Evolutionary conservation across 2,888 invertebrate species (phyloP), one percentile per base, ranked within the genome.

Genomic region (Yponomeuta cagnagella): DNA sequence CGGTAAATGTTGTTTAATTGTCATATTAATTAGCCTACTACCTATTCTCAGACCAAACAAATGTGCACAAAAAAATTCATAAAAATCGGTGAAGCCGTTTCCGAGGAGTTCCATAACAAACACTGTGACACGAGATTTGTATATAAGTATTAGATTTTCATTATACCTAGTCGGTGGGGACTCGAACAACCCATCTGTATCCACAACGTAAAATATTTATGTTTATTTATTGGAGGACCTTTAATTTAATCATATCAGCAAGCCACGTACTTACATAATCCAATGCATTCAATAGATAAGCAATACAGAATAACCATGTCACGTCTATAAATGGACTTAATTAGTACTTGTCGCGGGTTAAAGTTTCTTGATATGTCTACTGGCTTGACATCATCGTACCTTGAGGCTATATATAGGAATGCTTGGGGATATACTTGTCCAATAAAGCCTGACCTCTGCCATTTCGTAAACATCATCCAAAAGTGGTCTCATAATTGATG

Each of bases 351-450:
- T 68, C 48, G 4, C 37, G 68, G 68, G 68, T 68, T 43, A 69
- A 69, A 69, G 68, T 69, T n/a, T 52, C 10, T 69, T 31, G 31
- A 52, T 52, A 69, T 69, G 69, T 33, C 69, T 52, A 31, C 23
- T 69, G 30, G 31, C 76, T 77, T 88, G 85, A 88, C 85, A 85
- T 89, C 87, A 88, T 15, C 74, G 77, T 77, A 77, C 81, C 80
- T 82, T 78, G 79, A 63, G 69, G 75, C 82, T 89, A 89, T 84
- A 85, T 86, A 80, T 90, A 89, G 88, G 84, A 84, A 83, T 89
- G 88, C 88, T 88, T 78, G 77, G 23, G 23, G 10, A 58, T 80
- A 82, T 75, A 76, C 71, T 68, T 58, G 43, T 37, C 82, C 81
- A 80, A 74, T 75, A 74, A 75, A 74, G 33, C 15, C 48, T 76